Evolutionary conservation across 2,113 vertebrate genomes (phyloP).

Genomic region (Nothobranchius furzeri): DNA sequence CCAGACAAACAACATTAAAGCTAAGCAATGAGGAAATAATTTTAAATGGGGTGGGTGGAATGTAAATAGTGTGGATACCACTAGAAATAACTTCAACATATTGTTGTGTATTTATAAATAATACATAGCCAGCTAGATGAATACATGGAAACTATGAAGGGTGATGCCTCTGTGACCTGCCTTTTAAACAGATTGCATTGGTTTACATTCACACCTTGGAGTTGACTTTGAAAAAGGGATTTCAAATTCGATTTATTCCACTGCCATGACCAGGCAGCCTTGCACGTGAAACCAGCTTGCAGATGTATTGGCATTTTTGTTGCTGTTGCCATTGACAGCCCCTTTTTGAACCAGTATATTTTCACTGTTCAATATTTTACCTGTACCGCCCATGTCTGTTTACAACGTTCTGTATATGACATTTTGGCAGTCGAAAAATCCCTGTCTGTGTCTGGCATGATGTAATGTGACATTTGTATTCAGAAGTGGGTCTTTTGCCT

Average conservation of each 20-base stretch:
- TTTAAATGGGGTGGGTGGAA: neutral
- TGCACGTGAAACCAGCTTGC: conserved; percentile 18
- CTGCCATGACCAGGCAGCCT: conserved; percentile 33
- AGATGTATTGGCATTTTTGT: conserved; percentile 12
- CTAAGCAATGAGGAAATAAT: neutral
- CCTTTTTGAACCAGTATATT: neutral
- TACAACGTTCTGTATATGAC: conserved; percentile 11
- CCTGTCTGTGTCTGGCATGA: conserved; percentile 13
- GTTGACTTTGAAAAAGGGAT: conserved; percentile 53
- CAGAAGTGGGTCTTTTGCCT: conserved; percentile 31
- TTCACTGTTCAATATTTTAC: conserved; percentile 21
- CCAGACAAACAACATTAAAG: neutral
- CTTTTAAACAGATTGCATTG: conserved; percentile 40
- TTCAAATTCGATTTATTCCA: conserved; percentile 58
- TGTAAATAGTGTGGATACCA: neutral
- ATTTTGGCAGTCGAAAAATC: conserved; percentile 31
- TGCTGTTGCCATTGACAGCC: too few species aligned
- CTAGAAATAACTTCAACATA: neutral
- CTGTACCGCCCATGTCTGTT: conserved; percentile 20
- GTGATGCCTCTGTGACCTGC: conserved; percentile 25
- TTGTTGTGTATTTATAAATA: too few species aligned
- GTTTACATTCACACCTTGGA: conserved; percentile 41
- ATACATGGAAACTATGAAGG: neutral
- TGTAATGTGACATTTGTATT: conserved; percentile 42
- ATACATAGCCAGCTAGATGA: too few species aligned